These are phyloP conservation scores for Carterocephalus palaemon DNA, from an alignment of 2,888 invertebrate species.

Conservation along the genomic window DNA sequence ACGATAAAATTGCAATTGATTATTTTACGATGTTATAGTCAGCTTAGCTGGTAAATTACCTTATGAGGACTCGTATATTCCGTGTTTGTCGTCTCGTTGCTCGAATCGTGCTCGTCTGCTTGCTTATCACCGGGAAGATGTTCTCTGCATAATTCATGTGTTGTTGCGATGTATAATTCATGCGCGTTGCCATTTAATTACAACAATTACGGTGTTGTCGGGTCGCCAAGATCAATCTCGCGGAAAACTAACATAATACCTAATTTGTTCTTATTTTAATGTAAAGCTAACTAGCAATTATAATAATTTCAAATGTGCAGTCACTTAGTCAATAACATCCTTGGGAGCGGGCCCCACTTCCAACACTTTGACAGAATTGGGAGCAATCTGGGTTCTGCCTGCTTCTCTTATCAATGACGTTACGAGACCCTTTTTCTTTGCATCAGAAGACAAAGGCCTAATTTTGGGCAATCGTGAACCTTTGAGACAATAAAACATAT, in stretches of 20 bases:
- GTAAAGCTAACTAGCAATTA: constrained; percentile 59
- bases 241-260: background rate
- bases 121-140: constrained; percentile 34
- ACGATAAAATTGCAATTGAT: no score
- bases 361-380: constrained; percentile 92
- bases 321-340: constrained; percentile 86
- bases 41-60: no score
- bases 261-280: constrained; percentile 60
- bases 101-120: background rate
- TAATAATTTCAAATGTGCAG: constrained; percentile 92
- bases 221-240: constrained; percentile 9
- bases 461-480: no score
- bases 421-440: constrained; percentile 83
- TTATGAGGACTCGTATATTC: no score
- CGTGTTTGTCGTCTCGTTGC: no score
- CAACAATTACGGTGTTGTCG: constrained; percentile 30
- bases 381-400: constrained; percentile 94
- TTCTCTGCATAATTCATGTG: constrained; percentile 40
- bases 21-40: no score
- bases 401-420: constrained; percentile 91
- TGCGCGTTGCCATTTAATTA: constrained; percentile 43
- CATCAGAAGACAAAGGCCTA: no score
- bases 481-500: no score
- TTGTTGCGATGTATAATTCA: constrained; percentile 38
- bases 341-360: constrained; percentile 95